Evolutionary conservation across 2,797 vertebrate genomes (phyloP), one percentile per base, ranked within the genome.

Genomic region (Molossus molossus): DNA sequence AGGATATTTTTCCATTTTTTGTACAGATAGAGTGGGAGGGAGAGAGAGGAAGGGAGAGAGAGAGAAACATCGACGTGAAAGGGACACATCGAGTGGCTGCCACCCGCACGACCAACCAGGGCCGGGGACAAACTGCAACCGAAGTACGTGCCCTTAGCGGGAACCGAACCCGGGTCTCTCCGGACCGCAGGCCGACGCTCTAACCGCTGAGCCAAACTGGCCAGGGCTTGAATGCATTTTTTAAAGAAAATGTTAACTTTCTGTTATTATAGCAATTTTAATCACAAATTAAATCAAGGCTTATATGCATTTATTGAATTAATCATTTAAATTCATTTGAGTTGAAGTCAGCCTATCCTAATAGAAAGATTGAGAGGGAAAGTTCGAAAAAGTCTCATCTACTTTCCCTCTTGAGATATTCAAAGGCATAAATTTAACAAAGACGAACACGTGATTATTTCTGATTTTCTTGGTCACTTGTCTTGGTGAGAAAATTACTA

Each of bases 201-300:
- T n/a, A n/a, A n/a, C n/a, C n/a, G n/a, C n/a, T n/a, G n/a, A n/a
- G n/a, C n/a, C n/a, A n/a, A n/a, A n/a, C n/a, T n/a, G n/a, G n/a
- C n/a, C n/a, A n/a, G n/a, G n/a, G n/a, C n/a, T 95, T 88, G 58
- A 94, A 73, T 60, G 17, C n/a, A 82, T 94, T 95, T 93, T 93
- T 91, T 21, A 76, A 76, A 91, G 65, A 93, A 90, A 85, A 69
- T 50, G 10, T 80, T 92, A 85, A 73, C 67, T 81, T 94, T 83
- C 69, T 85, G 45, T 91, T 82, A 6, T 70, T 72, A 21, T 65
- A 95, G 21, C 37, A 92, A 45, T 88, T 93, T 96, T 85, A 88
- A 79, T 88, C n/a, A 79, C 21, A 87, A 75, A 76, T 84, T 85
- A 95, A 93, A 88, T 90, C 57, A 92, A 57, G 50, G 17, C 64